Evolutionary conservation across 2,888 invertebrate genomes (phyloP), one percentile per base, ranked within the genome.

Genomic region (Coelogynopora nodosa): DNA sequence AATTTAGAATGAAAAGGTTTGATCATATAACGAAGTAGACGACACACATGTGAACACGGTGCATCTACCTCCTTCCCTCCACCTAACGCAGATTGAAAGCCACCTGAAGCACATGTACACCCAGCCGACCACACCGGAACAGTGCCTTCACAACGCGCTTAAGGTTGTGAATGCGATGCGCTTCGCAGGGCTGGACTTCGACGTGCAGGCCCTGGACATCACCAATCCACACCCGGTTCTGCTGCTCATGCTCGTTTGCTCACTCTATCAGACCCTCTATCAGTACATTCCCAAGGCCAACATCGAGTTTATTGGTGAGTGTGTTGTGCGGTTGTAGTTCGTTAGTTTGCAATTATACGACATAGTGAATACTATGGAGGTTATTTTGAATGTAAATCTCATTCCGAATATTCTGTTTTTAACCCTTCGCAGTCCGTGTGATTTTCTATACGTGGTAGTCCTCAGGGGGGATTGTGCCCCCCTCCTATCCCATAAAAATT

Each of bases 131-230:
- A 85, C 82, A 0, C 29, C 84, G 1, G 88, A 85, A n/a, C 84
- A 88, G 31, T 87, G 87, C 80, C 84, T 89, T 1, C 91, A 91
- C 88, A 91, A 91, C 88, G 91, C 91, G 5, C 89, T 91, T 10
- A 90, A 90, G 87, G 89, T 92, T 0, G 90, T 91, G n/a, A 90
- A 89, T 88, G 91, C 91, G 83, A 89, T 92, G 90, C 88, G 90
- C 30, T 90, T 89, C 87, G 90, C 91, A 28, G 91, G 91, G 0
- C 89, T 92, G 67, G 92, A 92, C 87, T 92, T 91, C 88, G 92
- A 92, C 88, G 90, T 92, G 27, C 89, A 92, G 90, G 91, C 92
- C 10, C 90, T 92, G 67, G 92, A 92, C 88, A 90, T 92, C 88
- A 91, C 91, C 0, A 91, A 91, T 87, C 92, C 92, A 0, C 91